Base-by-base conservation (phyloP, 2,888 invertebrate species). In the Zaprionus lineosus region DNA sequence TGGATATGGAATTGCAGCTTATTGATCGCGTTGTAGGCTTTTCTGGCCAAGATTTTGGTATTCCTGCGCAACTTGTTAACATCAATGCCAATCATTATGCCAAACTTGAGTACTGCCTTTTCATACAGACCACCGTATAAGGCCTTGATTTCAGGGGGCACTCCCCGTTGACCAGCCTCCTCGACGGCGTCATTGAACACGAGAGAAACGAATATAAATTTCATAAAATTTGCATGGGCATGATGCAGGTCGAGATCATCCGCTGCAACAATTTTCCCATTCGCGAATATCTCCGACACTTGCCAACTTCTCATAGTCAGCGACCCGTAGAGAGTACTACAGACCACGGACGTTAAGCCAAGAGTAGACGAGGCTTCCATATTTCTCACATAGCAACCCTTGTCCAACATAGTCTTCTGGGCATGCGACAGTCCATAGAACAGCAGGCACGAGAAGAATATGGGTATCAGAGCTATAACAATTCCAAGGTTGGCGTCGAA, bases 301-400 rank as follows among this genome's bases (percentile, higher is more conserved):
- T 19, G 24, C 69, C 66, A 62, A 0, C 8, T 39, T 0, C 41
- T 29, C 9, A 26, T 6, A 1, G 76, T 75, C 34, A 84, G 12
- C 0, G 72, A 63, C 1, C 79, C 66, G 0, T 11, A 12, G 12
- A 75, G 5, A 0, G 53, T 51, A 5, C 55, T 47, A 7, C 71
- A 72, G 1, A 79, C 61, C 0, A 79, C 79, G 0, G 83, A 57
- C 2, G 83, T 72, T 1, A 64, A 7, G 1, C 85, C 79, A 33
- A 79, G n/a, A 0, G 72, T 61, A 3, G 48, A 60, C 2, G 37
- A 46, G 0, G 79, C 52, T 29, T 69, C 66, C 11, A 84, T 39
- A 19, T 75, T 84, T 1, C 62, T 40, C 0, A 68, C 56, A 7
- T 44, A n/a, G 8, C 63, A 69, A 1, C 58, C 58, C 2, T 36